These are phyloP conservation scores for Dysidea cf. avara DNA, from an alignment of 37 sponge, comb jelly and placozoan species.

Conservation along the genomic window DNA sequence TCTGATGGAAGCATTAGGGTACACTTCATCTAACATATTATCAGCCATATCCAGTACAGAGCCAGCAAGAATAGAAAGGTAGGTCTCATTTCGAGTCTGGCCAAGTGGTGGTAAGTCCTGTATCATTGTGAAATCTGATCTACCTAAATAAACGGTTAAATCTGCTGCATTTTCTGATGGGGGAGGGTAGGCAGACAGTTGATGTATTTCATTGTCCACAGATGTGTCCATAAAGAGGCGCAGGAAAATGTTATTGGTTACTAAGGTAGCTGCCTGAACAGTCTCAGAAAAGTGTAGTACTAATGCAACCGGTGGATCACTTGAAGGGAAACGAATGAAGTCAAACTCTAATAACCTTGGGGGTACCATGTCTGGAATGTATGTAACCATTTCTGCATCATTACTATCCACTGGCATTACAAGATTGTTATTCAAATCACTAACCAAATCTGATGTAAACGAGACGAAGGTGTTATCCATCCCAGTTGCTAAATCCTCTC, in stretches of 20 bases:
- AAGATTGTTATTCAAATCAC: constrained; percentile 56
- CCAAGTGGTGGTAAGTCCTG: constrained; percentile 73
- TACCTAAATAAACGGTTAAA: constrained; percentile 36
- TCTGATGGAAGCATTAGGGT: constrained; percentile 14
- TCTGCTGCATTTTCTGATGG: constrained; percentile 47
- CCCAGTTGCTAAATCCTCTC: constrained; percentile 49
- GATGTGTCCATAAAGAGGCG: constrained; percentile 21
- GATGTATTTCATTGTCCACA: constrained; percentile 16
- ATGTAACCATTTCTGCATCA: constrained; percentile 16
- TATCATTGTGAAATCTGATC: constrained; percentile 55
- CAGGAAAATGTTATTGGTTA: constrained; percentile 35
- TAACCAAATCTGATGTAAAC: constrained; percentile 40
- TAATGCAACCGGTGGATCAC: constrained; percentile 54
- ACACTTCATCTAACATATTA: constrained; percentile 48
- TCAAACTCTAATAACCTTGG: constrained; percentile 77
- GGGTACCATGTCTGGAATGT: constrained; percentile 35
- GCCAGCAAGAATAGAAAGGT: constrained; percentile 44
- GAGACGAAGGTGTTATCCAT: constrained; percentile 49
- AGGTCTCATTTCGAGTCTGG: constrained; percentile 29
- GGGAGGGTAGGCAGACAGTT: constrained; percentile 27
- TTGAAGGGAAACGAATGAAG: constrained; percentile 39
- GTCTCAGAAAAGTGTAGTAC: constrained; percentile 81
- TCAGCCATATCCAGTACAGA: constrained; percentile 61
- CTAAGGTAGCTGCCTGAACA: constrained; percentile 56
- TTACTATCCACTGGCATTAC: constrained; percentile 18